These are phyloP conservation scores for Sarcophaga caerulescens DNA, from an alignment of 2,888 invertebrate species.

Conservation along the genomic window DNA sequence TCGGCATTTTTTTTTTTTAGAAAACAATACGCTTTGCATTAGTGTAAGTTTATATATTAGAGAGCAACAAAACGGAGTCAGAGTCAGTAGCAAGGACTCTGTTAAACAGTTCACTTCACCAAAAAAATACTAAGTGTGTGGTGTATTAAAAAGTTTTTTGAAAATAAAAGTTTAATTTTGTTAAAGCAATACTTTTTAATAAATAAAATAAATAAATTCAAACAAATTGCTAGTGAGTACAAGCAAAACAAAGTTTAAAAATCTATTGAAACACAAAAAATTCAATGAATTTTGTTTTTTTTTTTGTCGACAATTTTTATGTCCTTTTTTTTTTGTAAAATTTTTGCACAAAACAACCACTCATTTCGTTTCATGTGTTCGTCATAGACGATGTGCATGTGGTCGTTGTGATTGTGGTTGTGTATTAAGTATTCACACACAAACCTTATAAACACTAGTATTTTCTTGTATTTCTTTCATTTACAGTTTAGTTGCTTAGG, in stretches of 20 bases:
- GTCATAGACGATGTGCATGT: conserved; percentile 57
- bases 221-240: not conserved
- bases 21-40: conserved; percentile 31
- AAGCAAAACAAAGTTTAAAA: not conserved
- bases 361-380: conserved; percentile 62
- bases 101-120: conserved; percentile 61
- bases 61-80: conserved; percentile 49
- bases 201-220: not conserved
- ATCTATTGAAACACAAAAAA: not conserved
- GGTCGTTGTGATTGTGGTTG: conserved; percentile 51
- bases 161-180: conserved; percentile 15
- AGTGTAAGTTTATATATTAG: conserved; percentile 42
- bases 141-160: not conserved
- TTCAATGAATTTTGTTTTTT: conserved; percentile 9
- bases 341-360: conserved; percentile 11
- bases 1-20: conserved; percentile 42
- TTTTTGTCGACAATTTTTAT: not conserved
- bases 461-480: not conserved
- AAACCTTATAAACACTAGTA: not conserved
- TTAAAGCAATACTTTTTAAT: conserved; percentile 1
- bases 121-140: conserved; percentile 10
- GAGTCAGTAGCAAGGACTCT: conserved; percentile 66
- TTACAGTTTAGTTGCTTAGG: conserved; percentile 45
- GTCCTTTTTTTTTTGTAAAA: not conserved
- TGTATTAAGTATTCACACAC: not conserved